Evolutionary conservation across 2,797 vertebrate genomes (phyloP).

Genomic region (Betta splendens): DNA sequence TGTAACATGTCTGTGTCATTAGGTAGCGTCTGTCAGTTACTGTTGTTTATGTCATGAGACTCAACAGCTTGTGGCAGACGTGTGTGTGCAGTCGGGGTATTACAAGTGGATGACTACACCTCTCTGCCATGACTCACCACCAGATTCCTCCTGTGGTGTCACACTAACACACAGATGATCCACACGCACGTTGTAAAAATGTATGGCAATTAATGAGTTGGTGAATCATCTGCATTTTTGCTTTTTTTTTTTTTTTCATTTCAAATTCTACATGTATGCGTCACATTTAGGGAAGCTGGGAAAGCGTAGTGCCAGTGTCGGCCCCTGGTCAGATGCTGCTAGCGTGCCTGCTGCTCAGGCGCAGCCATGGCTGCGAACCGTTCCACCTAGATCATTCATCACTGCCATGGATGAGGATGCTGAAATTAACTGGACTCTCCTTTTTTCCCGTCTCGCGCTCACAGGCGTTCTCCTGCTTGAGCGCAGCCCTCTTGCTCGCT

Average conservation of each 20-base stretch:
- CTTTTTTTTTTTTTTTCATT: no score
- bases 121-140: conserved; percentile 73
- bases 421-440: conserved; percentile 75
- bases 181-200: conserved; percentile 37
- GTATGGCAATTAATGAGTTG: conserved; percentile 31
- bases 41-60: conserved; percentile 45
- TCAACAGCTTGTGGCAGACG: conserved; percentile 47
- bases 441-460: conserved; percentile 57
- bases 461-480: conserved; percentile 34
- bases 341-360: conserved; percentile 53
- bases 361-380: conserved; percentile 59
- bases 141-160: conserved; percentile 64
- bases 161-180: conserved; percentile 44
- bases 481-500: conserved; percentile 34
- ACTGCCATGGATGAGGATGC: conserved; percentile 75
- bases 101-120: conserved; percentile 75
- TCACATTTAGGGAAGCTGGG: conserved; percentile 44
- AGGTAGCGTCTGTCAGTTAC: conserved; percentile 27
- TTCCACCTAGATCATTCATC: conserved; percentile 75
- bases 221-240: conserved; percentile 42
- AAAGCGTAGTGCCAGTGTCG: conserved; percentile 54
- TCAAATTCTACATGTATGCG: conserved; percentile 25
- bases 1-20: conserved; percentile 30
- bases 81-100: conserved; percentile 53
- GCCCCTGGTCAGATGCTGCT: conserved; percentile 61